phyloP scores from a whole-genome alignment of 2,797 vertebrate genomes.

The Syngnathus rostellatus region DNA sequence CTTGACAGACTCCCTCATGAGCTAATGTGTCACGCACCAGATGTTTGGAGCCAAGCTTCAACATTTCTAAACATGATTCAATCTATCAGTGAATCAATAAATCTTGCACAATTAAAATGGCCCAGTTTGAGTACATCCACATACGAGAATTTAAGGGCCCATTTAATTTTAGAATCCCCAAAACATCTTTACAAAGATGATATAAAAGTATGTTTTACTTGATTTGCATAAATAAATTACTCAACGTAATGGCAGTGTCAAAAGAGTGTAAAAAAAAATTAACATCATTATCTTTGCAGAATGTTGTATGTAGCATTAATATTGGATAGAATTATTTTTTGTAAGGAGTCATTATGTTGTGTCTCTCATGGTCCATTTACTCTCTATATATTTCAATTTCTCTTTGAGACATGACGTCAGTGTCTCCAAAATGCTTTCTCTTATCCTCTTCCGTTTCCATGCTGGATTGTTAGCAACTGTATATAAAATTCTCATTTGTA shows the following conservation, averaged over 20 bases:
- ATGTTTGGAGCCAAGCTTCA: background rate
- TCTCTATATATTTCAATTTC: background rate
- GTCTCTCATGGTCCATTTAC: background rate
- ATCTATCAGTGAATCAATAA: no score
- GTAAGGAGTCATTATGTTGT: background rate
- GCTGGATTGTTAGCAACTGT: background rate
- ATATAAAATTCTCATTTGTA: background rate
- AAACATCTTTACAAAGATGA: background rate
- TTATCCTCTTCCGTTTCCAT: background rate
- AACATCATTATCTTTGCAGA: no score
- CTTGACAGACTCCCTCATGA: background rate
- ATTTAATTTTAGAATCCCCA: background rate
- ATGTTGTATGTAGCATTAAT: no score
- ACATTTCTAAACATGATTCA: no score
- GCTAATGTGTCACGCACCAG: background rate
- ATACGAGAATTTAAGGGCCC: background rate
- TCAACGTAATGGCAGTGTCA: no score
- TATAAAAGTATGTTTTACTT: background rate
- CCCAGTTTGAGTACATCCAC: background rate
- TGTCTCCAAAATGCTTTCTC: background rate
- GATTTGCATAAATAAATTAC: background rate
- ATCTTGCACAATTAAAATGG: background rate
- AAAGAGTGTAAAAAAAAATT: no score
- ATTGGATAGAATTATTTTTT: no score
- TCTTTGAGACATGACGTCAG: background rate